These are phyloP conservation scores for Rhynchonema sp. DNA, from an alignment of 2,888 invertebrate genomes.

Conservation along the genomic window DNA sequence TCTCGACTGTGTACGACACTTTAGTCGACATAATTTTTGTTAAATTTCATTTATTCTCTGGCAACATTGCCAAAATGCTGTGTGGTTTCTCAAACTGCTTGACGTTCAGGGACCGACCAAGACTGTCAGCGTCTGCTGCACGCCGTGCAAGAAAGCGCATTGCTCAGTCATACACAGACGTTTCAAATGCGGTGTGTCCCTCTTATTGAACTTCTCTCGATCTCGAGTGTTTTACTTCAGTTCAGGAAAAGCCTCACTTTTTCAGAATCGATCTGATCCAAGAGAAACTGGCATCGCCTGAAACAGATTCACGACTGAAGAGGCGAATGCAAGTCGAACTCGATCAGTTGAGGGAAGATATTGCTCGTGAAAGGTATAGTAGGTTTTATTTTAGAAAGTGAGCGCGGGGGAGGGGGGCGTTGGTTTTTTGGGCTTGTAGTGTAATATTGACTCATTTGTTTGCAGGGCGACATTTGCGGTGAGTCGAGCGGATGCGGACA, in stretches of 20 bases:
- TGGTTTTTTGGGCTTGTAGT: background rate
- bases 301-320: background rate
- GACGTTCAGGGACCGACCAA: too few relatives aligned
- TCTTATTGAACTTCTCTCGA: too few relatives aligned
- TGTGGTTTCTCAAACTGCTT: too few relatives aligned
- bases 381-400: too few relatives aligned
- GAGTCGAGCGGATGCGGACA: background rate
- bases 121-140: too few relatives aligned
- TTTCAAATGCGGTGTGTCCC: too few relatives aligned
- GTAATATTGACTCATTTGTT: background rate
- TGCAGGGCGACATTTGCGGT: background rate
- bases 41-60: too few relatives aligned
- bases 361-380: background rate
- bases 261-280: background rate
- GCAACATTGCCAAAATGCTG: too few relatives aligned
- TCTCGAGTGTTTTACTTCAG: background rate
- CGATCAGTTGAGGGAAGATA: background rate
- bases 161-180: too few relatives aligned
- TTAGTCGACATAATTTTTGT: too few relatives aligned
- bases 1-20: background rate
- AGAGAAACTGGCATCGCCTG: background rate
- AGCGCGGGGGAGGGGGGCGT: too few relatives aligned
- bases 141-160: too few relatives aligned
- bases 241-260: background rate
- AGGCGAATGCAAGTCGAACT: background rate